Evolutionary conservation across 2,113 vertebrate species (phyloP).

Genomic region (Ibidorhyncha struthersii): DNA sequence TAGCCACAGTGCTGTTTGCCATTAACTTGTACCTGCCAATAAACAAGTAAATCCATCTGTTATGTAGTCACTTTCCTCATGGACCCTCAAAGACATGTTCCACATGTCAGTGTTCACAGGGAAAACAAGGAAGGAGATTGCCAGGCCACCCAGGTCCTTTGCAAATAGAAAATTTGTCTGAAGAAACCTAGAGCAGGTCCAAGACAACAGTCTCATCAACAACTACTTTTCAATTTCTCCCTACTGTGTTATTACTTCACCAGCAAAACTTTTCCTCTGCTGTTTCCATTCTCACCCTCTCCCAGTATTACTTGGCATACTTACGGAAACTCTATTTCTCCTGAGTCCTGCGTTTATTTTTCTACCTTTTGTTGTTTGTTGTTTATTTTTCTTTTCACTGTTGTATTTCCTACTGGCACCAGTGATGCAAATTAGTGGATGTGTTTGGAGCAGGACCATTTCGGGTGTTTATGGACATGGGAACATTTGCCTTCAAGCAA

Average conservation of each 20-base stretch:
- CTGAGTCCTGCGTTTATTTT: neutral
- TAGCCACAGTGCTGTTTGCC: neutral
- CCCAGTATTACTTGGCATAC: neutral
- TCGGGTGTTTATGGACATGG: neutral
- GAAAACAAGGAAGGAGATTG: slow-evolving; percentile 6
- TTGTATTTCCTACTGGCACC: slow-evolving; percentile 1
- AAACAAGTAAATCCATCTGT: slow-evolving; percentile 42
- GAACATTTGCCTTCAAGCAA: slow-evolving; percentile 5
- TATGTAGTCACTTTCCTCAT: neutral
- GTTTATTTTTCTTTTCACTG: slow-evolving; percentile 23
- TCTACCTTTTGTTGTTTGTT: neutral
- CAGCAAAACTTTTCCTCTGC: slow-evolving; percentile 1
- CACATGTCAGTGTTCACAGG: slow-evolving; percentile 19
- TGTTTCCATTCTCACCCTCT: neutral
- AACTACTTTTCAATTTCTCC: slow-evolving; percentile 24
- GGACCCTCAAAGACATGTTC: slow-evolving; percentile 16
- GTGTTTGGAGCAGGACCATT: neutral
- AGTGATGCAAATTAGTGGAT: neutral
- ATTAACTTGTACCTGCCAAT: slow-evolving; percentile 53
- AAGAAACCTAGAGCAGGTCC: neutral
- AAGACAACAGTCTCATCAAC: neutral
- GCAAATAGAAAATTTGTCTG: slow-evolving; percentile 12
- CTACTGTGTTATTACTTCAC: slow-evolving; percentile 13
- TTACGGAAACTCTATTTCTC: neutral
- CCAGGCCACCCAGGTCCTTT: slow-evolving; percentile 59